Evolutionary conservation across 2,888 invertebrate genomes (phyloP).

Genomic region (Fragum whitleyi): DNA sequence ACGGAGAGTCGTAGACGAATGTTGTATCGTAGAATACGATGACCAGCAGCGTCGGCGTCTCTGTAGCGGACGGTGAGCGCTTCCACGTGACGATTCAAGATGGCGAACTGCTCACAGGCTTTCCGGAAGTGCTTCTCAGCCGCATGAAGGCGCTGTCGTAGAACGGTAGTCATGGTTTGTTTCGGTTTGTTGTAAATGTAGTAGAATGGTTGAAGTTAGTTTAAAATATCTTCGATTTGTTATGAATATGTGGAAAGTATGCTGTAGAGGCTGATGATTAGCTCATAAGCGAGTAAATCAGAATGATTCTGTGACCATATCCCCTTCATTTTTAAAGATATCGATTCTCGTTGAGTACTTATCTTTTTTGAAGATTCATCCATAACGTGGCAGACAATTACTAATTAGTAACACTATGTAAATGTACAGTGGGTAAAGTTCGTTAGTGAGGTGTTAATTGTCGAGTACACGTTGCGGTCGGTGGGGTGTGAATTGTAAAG

Average conservation of each 20-base stretch:
- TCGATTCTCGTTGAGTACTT: not conserved
- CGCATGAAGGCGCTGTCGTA: slow-evolving; percentile 26
- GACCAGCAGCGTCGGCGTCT: slow-evolving; percentile 31
- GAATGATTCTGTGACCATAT: not conserved
- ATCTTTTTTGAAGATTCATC: not conserved
- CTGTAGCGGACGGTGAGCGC: slow-evolving; percentile 32
- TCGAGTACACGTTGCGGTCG: not conserved
- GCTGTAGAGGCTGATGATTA: not conserved
- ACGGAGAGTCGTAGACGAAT: slow-evolving; percentile 56
- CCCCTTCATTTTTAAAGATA: not conserved
- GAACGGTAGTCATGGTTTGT: slow-evolving; percentile 24
- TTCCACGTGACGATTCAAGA: slow-evolving; percentile 49
- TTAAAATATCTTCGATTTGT: not conserved
- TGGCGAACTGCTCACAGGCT: slow-evolving; percentile 56
- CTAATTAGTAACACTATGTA: not conserved
- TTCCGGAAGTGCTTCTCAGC: slow-evolving; percentile 48
- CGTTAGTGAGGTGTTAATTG: not conserved
- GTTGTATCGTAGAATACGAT: slow-evolving; percentile 51
- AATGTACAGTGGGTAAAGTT: not conserved
- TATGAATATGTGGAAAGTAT: not conserved
- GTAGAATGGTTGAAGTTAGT: no score
- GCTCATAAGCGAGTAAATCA: not conserved
- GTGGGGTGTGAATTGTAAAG: not conserved
- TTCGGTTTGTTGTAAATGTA: no score
- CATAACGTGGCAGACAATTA: not conserved